Conservation (phyloP, 2,797 vertebrate genomes). For the Sebastes oblongus region DNA sequence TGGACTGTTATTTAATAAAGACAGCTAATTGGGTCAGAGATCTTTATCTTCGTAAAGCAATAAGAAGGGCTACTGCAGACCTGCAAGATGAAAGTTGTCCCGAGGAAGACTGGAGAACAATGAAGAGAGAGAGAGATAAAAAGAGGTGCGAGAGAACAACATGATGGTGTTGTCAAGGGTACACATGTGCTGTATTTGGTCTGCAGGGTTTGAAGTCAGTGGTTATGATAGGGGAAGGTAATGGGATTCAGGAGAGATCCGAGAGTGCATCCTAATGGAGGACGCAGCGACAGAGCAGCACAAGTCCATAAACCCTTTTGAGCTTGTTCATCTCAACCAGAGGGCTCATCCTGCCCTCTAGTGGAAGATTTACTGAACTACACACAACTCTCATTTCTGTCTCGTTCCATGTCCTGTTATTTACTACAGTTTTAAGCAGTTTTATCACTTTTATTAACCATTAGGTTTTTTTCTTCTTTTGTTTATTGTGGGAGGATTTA, state of each 20-base stretch:
- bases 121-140: constrained; percentile 3
- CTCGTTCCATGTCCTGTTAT: background rate
- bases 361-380: constrained; percentile 13
- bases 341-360: constrained; percentile 59
- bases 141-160: constrained; percentile 14
- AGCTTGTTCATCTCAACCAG: background rate
- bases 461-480: background rate
- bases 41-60: constrained; percentile 45
- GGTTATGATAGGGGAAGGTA: constrained; percentile 31
- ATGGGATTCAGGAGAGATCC: constrained; percentile 14
- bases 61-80: constrained; percentile 6
- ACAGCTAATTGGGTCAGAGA: constrained; percentile 69
- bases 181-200: constrained; percentile 27
- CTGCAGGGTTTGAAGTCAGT: constrained; percentile 24
- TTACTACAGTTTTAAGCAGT: background rate
- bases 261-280: constrained; percentile 28
- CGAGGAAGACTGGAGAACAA: constrained; percentile 40
- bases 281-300: background rate
- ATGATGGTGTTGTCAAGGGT: constrained; percentile 28
- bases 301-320: background rate
- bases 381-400: background rate
- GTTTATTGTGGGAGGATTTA: background rate
- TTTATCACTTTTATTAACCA: background rate
- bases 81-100: constrained; percentile 40
- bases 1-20: constrained; percentile 70